Base-by-base conservation (phyloP, 1,140 invertebrate species). In the Argopecten irradians region DNA sequence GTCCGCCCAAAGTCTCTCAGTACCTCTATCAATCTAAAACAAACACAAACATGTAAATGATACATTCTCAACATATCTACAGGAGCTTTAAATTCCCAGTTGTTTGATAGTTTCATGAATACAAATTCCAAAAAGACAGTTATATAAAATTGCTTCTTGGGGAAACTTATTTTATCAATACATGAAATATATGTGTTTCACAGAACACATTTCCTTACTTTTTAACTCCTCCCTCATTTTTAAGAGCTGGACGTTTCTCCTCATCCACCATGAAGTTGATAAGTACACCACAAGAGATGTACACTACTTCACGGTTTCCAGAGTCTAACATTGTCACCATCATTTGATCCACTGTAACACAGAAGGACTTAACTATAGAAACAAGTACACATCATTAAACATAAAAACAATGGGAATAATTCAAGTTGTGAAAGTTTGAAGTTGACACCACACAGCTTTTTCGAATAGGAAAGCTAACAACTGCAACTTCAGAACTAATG, bases 191-290 rank as follows among this genome's bases (percentile, higher is more conserved):
- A 22, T 5, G 14, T 28, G 13, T 3, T 71, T 71, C n/a, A 71
- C n/a, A 71, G 22, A 71, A 71, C 5, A 86, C 19, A 39, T 82
- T 16, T 35, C 89, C 93, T 94, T 94, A 96, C 96, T 95, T 96
- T 83, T 93, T 91, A 84, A 96, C 94, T 9, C 95, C 96, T 71
- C 94, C 93, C 92, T 96, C 95, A 87, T 95, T 94, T 90, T 96
- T 96, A 55, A 97, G 96, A 34, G 96, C 92, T 33, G 91, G 90
- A 92, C 96, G 93, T 34, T 96, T 96, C 87, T 96, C 96, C 90
- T 96, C 96, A 92, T 97, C 97, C 32, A 96, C 96, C 96, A 97
- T 97, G 86, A 97, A 95, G 94, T 97, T 97, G 82, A 97, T 97
- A 32, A 97, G 96, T n/a, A 97, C 97, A 28, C 97, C 97, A 91